Evolutionary conservation across 92 coral and sea anemone genomes (phyloP).

Genomic region (Palythoa caribaeorum): DNA sequence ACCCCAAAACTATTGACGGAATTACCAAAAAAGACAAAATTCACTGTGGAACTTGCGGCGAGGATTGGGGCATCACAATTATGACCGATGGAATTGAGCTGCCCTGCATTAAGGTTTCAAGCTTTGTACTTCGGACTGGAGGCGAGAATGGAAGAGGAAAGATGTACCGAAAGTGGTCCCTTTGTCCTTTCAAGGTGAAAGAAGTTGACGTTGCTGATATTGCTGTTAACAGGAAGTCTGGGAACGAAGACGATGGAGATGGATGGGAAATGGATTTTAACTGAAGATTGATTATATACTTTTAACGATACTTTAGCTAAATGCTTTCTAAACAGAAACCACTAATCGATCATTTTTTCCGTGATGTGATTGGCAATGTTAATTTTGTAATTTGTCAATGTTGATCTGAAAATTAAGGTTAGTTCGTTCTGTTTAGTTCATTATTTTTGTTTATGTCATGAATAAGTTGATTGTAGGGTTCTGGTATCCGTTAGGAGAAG

Average conservation of each 20-base stretch:
- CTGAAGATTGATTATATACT: neutral
- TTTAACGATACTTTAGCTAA: too few species aligned
- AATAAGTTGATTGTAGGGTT: too few species aligned
- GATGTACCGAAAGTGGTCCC: slow-evolving; percentile 80
- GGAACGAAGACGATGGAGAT: slow-evolving; percentile 7
- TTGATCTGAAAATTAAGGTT: too few species aligned
- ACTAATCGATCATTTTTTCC: too few species aligned
- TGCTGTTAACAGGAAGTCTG: slow-evolving; percentile 4
- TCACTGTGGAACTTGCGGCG: slow-evolving; percentile 73
- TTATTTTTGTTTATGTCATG: too few species aligned
- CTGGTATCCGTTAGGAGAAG: too few species aligned
- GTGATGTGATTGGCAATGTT: too few species aligned
- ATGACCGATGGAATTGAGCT: slow-evolving; percentile 65
- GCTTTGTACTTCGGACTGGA: slow-evolving; percentile 65
- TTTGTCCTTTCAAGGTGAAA: slow-evolving; percentile 72
- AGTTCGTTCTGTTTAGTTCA: too few species aligned
- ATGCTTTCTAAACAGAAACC: too few species aligned
- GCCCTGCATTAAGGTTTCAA: slow-evolving; percentile 78
- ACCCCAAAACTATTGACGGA: slow-evolving; percentile 62
- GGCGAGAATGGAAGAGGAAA: slow-evolving; percentile 31
- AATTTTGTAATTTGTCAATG: too few species aligned
- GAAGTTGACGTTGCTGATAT: slow-evolving; percentile 59
- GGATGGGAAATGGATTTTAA: slow-evolving; percentile 35
- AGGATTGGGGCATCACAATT: slow-evolving; percentile 88
- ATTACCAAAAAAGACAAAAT: slow-evolving; percentile 70